A percentile compares a stretch with the other conserved stretches of the same genome.
phyloP scores from a whole-genome alignment of 2,113 vertebrate species.

The Rhynchopsitta pachyrhyncha region DNA sequence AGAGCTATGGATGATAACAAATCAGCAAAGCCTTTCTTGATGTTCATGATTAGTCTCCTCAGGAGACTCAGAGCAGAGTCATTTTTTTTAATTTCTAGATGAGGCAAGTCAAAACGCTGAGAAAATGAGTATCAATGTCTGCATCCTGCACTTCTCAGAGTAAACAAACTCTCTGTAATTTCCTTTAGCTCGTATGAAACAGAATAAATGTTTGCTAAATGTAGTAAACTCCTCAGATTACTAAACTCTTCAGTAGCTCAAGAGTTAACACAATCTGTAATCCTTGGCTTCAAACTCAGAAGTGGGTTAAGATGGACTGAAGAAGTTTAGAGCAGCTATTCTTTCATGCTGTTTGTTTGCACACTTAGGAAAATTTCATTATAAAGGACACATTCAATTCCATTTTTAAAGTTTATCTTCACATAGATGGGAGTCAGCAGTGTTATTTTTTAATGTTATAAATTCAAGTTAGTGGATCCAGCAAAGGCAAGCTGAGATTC shows the following conservation, averaged over 20 bases:
- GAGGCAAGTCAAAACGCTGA: background rate
- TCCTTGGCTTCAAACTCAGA: background rate
- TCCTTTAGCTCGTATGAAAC: background rate
- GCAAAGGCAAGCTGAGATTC: background rate
- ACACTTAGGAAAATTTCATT: background rate
- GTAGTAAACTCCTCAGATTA: background rate
- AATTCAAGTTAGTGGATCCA: background rate
- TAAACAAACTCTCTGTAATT: background rate
- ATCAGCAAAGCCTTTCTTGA: background rate
- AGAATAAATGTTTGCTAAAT: background rate
- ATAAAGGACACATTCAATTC: background rate
- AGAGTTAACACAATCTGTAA: background rate
- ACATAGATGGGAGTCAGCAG: background rate
- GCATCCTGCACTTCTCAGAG: background rate
- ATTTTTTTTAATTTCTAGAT: background rate
- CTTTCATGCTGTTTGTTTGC: background rate
- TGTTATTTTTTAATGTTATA: background rate
- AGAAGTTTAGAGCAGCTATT: background rate
- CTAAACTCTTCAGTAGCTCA: background rate
- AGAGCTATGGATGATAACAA: background rate
- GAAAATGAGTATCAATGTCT: background rate
- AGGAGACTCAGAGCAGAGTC: background rate
- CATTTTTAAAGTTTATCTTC: background rate
- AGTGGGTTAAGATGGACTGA: background rate
- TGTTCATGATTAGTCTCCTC: background rate